Evolutionary conservation across 2,797 vertebrate species (phyloP).

Genomic region (Tympanoctomys barrerae): DNA sequence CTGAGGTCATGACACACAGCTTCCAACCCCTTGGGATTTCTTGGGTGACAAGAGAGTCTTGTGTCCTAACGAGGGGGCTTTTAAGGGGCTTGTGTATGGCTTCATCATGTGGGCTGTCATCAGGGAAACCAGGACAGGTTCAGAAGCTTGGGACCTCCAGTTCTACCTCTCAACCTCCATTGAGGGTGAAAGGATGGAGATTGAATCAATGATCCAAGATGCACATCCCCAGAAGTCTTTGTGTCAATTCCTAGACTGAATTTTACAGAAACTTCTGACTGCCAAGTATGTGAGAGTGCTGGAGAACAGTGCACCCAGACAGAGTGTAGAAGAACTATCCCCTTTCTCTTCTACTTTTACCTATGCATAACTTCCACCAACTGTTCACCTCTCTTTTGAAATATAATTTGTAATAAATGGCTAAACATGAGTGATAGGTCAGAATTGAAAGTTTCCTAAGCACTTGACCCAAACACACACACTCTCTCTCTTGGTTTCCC

Average conservation of each 20-base stretch:
- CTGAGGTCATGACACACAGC: neutral
- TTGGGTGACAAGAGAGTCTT: neutral
- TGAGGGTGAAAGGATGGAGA: neutral
- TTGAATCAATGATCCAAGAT: neutral
- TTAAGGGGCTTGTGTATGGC: neutral
- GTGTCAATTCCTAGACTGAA: neutral
- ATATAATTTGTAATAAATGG: neutral
- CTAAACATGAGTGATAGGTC: no score
- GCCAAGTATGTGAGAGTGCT: neutral
- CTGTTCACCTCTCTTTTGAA: neutral
- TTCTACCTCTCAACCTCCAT: neutral
- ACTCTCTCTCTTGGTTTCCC: no score
- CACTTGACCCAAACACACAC: no score
- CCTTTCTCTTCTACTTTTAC: neutral
- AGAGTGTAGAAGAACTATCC: neutral
- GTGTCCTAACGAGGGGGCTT: neutral
- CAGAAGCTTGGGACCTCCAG: neutral
- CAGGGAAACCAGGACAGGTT: neutral
- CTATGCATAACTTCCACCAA: neutral
- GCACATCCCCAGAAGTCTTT: neutral
- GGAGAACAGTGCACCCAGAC: no score
- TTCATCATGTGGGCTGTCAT: neutral
- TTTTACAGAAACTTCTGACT: neutral
- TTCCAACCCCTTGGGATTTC: neutral
- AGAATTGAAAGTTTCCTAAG: no score